Percentiles rank a stretch among this genome's conserved stretches.
Evolutionary conservation across 2,888 invertebrate genomes (phyloP).

Genomic region (Tholera decimalis): DNA sequence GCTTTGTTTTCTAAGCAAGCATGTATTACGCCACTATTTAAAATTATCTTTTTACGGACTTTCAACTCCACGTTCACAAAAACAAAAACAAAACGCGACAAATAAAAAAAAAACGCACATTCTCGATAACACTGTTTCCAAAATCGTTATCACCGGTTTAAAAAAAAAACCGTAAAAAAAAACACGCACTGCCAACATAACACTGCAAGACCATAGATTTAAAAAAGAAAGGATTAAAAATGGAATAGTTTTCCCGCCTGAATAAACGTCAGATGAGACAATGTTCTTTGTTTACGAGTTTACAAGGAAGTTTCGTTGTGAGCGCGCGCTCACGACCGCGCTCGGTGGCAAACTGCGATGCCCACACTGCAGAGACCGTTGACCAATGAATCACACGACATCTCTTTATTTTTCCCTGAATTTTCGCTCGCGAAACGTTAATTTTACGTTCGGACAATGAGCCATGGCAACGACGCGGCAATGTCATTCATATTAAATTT

Average conservation of each 20-base stretch:
- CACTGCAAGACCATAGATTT: slow-evolving; percentile 15
- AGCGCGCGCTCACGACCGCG: slow-evolving; percentile 61
- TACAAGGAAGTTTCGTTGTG: slow-evolving; percentile 1
- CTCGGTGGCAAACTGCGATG: slow-evolving; percentile 50
- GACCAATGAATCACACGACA: slow-evolving; percentile 57
- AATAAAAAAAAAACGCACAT: neutral
- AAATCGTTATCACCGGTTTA: slow-evolving; percentile 6
- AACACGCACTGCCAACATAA: slow-evolving; percentile 42
- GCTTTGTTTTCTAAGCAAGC: slow-evolving; percentile 18
- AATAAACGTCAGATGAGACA: slow-evolving; percentile 34
- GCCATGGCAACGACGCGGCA: slow-evolving; percentile 15
- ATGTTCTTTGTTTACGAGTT: slow-evolving; percentile 62
- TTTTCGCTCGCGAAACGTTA: slow-evolving; percentile 50
- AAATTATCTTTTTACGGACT: slow-evolving; percentile 17
- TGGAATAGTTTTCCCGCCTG: slow-evolving; percentile 27
- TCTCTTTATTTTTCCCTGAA: slow-evolving; percentile 60
- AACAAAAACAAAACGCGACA: slow-evolving; percentile 3
- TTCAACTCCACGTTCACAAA: slow-evolving; percentile 2
- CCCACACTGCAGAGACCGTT: slow-evolving; percentile 42
- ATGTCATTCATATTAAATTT: slow-evolving; percentile 15
- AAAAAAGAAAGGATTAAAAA: neutral
- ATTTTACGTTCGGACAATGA: slow-evolving; percentile 42
- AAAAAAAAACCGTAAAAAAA: neutral
- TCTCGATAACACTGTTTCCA: neutral
- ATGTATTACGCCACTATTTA: slow-evolving; percentile 25